Evolutionary conservation across 2,113 vertebrate genomes (phyloP).

Genomic region (Melanotaenia duboulayi): DNA sequence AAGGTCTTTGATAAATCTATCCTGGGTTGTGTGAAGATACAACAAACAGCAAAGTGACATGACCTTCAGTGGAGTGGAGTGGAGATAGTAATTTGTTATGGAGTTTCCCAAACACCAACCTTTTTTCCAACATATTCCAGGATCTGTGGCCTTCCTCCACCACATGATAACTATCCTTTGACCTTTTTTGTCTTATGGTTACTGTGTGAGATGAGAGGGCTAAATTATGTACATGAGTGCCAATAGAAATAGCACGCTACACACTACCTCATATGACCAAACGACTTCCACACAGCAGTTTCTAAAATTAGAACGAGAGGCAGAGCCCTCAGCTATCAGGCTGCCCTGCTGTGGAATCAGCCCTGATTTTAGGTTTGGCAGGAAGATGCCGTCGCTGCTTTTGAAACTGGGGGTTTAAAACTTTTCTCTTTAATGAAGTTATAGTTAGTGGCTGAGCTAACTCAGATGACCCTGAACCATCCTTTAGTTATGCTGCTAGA

Average conservation of each 20-base stretch:
- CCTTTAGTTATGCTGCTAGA: not conserved
- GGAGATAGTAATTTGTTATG: too few species aligned
- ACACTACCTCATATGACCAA: not conserved
- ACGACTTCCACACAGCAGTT: not conserved
- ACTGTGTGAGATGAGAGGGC: constrained; percentile 16
- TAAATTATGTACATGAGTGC: not conserved
- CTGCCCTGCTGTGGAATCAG: not conserved
- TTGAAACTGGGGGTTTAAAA: not conserved
- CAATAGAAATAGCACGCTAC: not conserved
- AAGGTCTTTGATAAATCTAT: too few species aligned
- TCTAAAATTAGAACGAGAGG: not conserved
- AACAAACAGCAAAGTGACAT: too few species aligned
- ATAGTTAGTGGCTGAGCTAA: not conserved
- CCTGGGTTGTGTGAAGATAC: too few species aligned
- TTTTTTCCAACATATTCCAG: not conserved
- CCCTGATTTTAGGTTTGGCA: not conserved
- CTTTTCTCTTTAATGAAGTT: not conserved
- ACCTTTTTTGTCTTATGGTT: constrained; percentile 1
- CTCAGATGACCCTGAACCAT: not conserved
- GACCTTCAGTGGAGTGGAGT: too few species aligned
- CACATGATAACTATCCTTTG: not conserved
- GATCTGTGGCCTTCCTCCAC: not conserved
- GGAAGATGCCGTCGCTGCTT: not conserved
- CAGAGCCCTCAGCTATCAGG: not conserved
- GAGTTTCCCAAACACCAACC: not conserved